phyloP scores from a whole-genome alignment of 2,797 vertebrate species.

The Anisognathus igniventris region DNA sequence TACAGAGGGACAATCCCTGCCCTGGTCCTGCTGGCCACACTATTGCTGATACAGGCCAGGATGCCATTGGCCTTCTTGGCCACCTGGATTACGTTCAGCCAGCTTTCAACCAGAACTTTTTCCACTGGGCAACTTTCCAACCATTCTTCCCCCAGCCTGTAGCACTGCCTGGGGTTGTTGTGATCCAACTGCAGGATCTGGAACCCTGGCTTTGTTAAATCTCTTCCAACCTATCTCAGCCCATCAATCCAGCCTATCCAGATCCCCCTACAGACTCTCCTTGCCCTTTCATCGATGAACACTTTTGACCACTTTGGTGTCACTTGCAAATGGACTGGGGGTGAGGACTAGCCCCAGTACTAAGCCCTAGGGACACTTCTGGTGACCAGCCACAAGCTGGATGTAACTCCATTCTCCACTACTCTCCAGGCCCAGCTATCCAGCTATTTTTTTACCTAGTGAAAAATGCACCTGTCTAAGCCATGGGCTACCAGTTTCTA shows the following conservation, averaged over 20 bases:
- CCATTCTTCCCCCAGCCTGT: background rate
- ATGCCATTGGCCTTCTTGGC: too few species aligned
- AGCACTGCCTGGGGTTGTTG: fast-evolving
- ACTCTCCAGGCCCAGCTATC: background rate
- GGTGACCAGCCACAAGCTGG: background rate
- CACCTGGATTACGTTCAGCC: background rate
- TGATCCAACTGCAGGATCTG: background rate
- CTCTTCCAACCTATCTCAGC: background rate
- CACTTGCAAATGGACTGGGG: background rate
- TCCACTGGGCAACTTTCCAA: background rate
- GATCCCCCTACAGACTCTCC: background rate
- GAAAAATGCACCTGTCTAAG: background rate
- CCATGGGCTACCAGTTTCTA: background rate
- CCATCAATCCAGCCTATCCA: background rate
- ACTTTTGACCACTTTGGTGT: background rate
- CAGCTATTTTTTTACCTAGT: background rate
- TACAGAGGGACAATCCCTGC: fast-evolving
- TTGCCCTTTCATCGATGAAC: background rate
- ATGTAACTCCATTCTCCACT: background rate
- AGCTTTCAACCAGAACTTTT: background rate
- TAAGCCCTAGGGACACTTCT: background rate
- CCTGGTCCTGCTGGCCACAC: background rate
- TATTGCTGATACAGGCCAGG: background rate
- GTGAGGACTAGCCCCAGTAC: background rate
- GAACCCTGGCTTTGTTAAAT: background rate